Evolutionary conservation across 2,888 invertebrate species (phyloP), one percentile per base, ranked within the genome.

Genomic region (Nemurella pictetii): DNA sequence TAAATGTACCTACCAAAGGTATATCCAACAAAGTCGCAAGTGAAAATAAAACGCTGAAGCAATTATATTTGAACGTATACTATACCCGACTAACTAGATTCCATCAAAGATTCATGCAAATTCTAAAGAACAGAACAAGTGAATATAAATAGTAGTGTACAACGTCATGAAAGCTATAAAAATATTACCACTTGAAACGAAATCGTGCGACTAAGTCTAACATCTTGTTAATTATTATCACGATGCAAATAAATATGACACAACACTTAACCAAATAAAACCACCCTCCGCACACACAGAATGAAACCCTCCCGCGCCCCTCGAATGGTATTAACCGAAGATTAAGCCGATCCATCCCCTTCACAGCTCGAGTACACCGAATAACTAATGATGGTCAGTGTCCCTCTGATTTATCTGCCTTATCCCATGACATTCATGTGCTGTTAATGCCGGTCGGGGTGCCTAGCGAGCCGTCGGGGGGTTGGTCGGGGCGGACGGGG

Each of bases 381-480:
- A 12, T 25, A 28, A 75, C 75, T 75, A 75, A 75, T 75, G 75
- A 75, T 75, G 75, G 78, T n/a, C 28, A 28, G 27, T 26, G 28
- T 75, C 75, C 75, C 55, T 55, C 55, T 75, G 75, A 75, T 75
- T 75, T 75, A 75, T 75, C 28, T 28, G 27, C 27, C 78, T 55
- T 55, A 55, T 55, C 78, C 28, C n/a, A 26, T 4, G 28, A 75
- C 78, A 29, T 29, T 78, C 78, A 78, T 78, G 78, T 27, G 78
- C 78, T 78, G 78, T 78, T 78, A 78, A 78, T 78, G 78, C 78
- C 29, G 78, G 28, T 29, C 29, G 12, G 30, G 30, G 74, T 25
- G 25, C 7, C 27, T 27, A 75, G 75, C 55, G 15, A 55, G n/a
- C n/a, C n/a, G n/a, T n/a, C n/a, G 27, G 75, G 55, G 27, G 25